phyloP scores from a whole-genome alignment of 2,113 vertebrate species.

The Lepus europaeus region DNA sequence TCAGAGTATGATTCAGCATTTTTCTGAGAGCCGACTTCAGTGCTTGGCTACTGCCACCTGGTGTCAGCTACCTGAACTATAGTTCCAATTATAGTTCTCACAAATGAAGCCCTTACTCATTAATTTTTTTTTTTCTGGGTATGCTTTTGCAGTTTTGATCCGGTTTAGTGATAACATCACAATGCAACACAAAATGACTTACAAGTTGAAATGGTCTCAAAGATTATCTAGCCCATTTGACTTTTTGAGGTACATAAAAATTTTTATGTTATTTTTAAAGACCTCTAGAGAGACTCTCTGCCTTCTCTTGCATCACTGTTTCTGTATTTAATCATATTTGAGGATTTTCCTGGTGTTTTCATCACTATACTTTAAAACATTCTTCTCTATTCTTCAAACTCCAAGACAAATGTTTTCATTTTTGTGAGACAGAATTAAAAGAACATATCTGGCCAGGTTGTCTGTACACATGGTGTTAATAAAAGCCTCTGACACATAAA shows the following conservation, averaged over 20 bases:
- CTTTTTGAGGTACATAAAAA: neutral
- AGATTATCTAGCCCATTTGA: neutral
- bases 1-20: neutral
- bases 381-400: constrained; percentile 18
- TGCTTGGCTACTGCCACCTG: neutral
- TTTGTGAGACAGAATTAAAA: constrained; percentile 15
- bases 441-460: neutral
- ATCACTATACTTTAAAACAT: neutral
- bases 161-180: neutral
- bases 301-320: neutral
- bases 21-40: neutral
- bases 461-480: neutral
- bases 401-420: constrained; percentile 12
- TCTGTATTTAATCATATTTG: neutral
- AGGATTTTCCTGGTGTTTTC: neutral
- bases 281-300: neutral
- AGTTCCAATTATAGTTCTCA: neutral
- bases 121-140: neutral
- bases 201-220: neutral
- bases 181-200: neutral
- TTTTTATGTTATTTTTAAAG: constrained; percentile 20
- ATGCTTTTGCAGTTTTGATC: neutral
- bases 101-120: neutral
- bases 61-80: neutral
- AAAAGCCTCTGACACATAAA: neutral